phyloP scores from a whole-genome alignment of 2,113 vertebrate genomes.

The Pycnonotus jocosus region DNA sequence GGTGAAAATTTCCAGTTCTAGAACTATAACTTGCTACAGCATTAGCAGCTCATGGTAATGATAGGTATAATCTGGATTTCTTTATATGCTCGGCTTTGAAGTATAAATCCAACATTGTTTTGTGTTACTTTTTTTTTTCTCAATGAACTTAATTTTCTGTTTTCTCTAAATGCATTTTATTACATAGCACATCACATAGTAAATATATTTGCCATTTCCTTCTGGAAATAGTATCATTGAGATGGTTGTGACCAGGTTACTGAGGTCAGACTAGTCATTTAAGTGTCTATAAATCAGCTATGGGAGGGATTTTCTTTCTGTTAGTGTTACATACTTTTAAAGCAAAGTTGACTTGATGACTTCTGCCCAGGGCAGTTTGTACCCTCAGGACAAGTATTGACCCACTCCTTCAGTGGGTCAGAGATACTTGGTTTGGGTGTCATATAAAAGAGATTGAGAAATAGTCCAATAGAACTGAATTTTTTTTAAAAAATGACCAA shows the following conservation, averaged over 20 bases:
- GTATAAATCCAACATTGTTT: background rate
- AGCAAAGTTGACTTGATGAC: background rate
- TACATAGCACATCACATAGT: background rate
- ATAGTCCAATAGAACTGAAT: background rate
- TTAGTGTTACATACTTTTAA: background rate
- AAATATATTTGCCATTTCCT: background rate
- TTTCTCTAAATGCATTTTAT: background rate
- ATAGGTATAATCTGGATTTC: background rate
- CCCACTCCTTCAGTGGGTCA: background rate
- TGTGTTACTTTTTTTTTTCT: background rate
- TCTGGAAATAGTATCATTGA: background rate
- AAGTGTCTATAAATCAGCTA: background rate
- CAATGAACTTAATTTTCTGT: background rate
- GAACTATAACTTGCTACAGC: background rate
- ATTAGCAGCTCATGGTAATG: background rate
- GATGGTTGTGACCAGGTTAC: background rate
- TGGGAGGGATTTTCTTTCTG: background rate
- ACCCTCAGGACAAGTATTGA: background rate
- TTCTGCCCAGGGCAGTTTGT: background rate
- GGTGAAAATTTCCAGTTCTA: background rate
- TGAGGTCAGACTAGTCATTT: background rate
- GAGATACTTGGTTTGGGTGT: background rate
- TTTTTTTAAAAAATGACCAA: background rate
- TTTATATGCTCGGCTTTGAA: background rate
- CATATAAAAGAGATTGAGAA: background rate